These are phyloP conservation scores for Blennius ocellaris DNA, from an alignment of 2,113 vertebrate species.

Conservation along the genomic window DNA sequence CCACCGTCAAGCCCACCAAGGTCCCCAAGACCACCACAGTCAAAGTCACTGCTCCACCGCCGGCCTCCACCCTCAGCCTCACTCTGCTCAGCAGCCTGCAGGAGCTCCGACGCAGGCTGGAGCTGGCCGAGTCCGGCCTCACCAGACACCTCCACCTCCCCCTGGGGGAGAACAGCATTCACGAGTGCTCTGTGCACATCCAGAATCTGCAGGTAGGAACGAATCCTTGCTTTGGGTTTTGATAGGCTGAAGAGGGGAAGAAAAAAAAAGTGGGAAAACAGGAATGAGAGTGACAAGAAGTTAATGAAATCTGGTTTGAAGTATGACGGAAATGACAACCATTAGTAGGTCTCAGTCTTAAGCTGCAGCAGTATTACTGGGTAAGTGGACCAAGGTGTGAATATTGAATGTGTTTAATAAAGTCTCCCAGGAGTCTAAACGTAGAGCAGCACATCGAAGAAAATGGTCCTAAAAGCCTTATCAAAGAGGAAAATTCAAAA, in stretches of 20 bases:
- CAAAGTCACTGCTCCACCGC: background rate
- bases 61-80: slow-evolving; percentile 54
- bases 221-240: background rate
- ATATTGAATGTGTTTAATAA: too few species aligned
- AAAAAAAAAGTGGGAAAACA: too few species aligned
- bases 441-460: too few species aligned
- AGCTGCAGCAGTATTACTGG: too few species aligned
- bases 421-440: too few species aligned
- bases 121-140: slow-evolving; percentile 86
- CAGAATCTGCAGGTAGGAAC: slow-evolving; percentile 87
- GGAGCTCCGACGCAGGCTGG: slow-evolving; percentile 88
- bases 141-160: slow-evolving; percentile 86
- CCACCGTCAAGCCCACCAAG: background rate
- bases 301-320: too few species aligned
- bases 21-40: background rate
- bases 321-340: too few species aligned
- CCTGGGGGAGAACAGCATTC: slow-evolving; percentile 86
- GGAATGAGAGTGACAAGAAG: too few species aligned
- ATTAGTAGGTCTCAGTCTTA: too few species aligned
- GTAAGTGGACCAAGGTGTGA: too few species aligned
- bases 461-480: too few species aligned
- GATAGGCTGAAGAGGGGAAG: background rate
- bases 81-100: slow-evolving; percentile 87
- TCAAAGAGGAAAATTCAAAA: too few species aligned
- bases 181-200: slow-evolving; percentile 90